A percentile compares a stretch with the other conserved stretches of the same genome.
phyloP scores from a whole-genome alignment of 2,113 vertebrate genomes.

The Triplophysa tibetana region DNA sequence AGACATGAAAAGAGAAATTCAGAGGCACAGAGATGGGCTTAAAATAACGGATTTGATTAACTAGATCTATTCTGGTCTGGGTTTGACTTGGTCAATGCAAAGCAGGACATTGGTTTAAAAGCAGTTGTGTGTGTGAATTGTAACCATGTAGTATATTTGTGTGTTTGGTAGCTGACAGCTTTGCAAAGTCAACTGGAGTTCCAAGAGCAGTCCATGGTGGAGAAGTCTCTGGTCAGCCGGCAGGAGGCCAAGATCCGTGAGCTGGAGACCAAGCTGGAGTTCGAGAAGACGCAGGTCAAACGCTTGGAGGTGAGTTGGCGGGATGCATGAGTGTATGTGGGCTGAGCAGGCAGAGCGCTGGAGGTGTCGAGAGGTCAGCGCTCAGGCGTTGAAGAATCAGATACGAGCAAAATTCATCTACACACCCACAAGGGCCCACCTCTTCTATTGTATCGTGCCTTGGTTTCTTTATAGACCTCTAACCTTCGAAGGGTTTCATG shows the following conservation, averaged over 20 bases:
- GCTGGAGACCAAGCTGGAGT: constrained; percentile 93
- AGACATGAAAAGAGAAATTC: constrained; percentile 34
- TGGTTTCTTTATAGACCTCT: background rate
- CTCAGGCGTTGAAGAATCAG: background rate
- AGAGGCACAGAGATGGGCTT: constrained; percentile 20
- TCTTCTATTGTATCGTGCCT: background rate
- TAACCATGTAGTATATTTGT: constrained; percentile 1
- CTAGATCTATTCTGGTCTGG: constrained; percentile 19
- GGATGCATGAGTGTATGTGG: constrained; percentile 6
- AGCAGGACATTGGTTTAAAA: constrained; percentile 11
- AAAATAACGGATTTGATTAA: constrained; percentile 48
- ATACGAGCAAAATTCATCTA: constrained; percentile 13
- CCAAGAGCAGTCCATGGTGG: constrained; percentile 97
- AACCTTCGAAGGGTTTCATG: background rate
- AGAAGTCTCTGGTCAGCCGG: constrained; percentile 92
- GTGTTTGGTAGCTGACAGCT: constrained; percentile 80
- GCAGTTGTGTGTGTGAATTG: constrained; percentile 6
- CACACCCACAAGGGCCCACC: background rate
- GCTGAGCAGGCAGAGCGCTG: background rate
- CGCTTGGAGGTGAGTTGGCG: constrained; percentile 85
- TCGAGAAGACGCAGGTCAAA: constrained; percentile 96
- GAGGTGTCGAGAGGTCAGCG: constrained; percentile 17
- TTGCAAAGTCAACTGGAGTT: constrained; percentile 96
- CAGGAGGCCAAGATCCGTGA: constrained; percentile 96
- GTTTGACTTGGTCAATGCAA: constrained; percentile 1